Evolutionary conservation across 2,888 invertebrate species (phyloP), one percentile per base, ranked within the genome.

Genomic region (Melinopterus prodromus): DNA sequence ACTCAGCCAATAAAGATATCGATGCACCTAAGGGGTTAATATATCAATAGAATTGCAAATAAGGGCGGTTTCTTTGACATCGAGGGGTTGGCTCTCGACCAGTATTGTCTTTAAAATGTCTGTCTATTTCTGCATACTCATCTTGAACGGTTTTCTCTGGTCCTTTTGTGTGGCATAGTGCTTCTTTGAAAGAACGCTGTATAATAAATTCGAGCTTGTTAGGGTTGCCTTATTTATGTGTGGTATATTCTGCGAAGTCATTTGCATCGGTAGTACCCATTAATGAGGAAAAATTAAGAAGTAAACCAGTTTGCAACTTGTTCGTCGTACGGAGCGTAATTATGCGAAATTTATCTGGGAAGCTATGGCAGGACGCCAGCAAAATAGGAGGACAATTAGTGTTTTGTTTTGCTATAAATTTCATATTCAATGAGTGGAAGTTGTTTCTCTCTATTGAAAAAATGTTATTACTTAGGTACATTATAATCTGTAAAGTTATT

Each of bases 241-340:
- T 53, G 53, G 9, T 53, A 9, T 53, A 53, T 53, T 53, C 53
- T 53, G 9, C 53, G 53, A 53, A 53, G 53, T 53, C 53, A 53
- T 53, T 53, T 53, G 53, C 53, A 53, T 53, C 53, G 12, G 53
- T 53, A 53, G 53, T 53, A 53, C 53, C 53, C 53, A 12, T 53
- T 53, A 53, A 53, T 53, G 53, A 53, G 53, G 53, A 53, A 53
- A 53, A 53, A 53, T 53, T 53, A 53, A 53, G 53, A 53, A 53
- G 1, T 53, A 53, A 53, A 53, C 53, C 53, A 53, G 53, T 53
- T 53, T 53, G 53, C 53, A 53, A 53, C 53, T 53, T 53, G 53
- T 53, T 53, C 9, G 9, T 53, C 53, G 53, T 53, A 53, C 5
- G 53, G 1, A 53, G 12, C 9, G 53, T 53, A 53, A 53, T 53